Base-by-base conservation (phyloP, 2,113 vertebrate genomes). In the Upupa epops region DNA sequence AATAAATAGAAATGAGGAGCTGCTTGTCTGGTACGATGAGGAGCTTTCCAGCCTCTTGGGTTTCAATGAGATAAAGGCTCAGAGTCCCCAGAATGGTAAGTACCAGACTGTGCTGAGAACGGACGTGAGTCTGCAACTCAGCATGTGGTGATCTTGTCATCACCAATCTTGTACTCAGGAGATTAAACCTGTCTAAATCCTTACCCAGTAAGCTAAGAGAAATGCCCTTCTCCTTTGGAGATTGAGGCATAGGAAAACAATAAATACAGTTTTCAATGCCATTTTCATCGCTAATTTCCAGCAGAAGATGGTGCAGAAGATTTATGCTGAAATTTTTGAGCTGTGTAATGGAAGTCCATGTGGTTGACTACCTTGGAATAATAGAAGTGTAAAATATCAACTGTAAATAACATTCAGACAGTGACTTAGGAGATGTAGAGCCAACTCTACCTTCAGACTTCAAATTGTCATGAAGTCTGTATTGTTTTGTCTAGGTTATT, bases 1-100 rank as follows among this genome's bases (percentile, higher is more conserved):
- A 88, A 98, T 98, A 64, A 93, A 37, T 21, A 96, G 97, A 93
- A 98, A 98, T 15, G 98, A 99, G 78, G 98, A 99, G 70, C 96
- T 98, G 58, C 97, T 99, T 56, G 98, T 99, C 71, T 99, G 98
- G 98, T 99, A 98, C 63, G 97, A 98, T 80, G 95, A 97, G 48
- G 98, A 98, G 45, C 97, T 98, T 74, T 98, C 98, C 90, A 97
- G 96, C 48, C 98, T 99, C 22, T 95, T 99, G 90, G 98, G 98
- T 49, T 98, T 99, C 86, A 96, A 95, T 22, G 98, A 98, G 70
- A 96, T 97, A 79, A 97, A 92, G 87, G 49, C 93, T 63, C 97
- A 94, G 78, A 95, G 89, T 46, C 71, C 89, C 19, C 91, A 93
- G 55, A 95, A 97, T 76, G 98, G 98, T 99, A 90, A 97, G 97